Conservation (phyloP, 2,113 vertebrate genomes). For the Hydropotes inermis region DNA sequence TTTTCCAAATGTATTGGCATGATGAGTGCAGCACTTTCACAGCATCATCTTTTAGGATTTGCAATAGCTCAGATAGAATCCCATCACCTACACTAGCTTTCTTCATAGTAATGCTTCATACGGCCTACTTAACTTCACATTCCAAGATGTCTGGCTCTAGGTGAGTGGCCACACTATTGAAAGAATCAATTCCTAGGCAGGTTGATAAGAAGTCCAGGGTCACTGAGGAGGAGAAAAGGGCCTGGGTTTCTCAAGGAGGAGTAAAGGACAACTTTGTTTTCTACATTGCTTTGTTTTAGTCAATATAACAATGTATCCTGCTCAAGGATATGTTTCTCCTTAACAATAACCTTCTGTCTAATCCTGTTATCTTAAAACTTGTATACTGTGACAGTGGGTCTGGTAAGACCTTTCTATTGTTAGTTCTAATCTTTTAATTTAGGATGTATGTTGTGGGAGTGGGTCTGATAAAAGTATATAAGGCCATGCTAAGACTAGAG, state of each 20-base stretch:
- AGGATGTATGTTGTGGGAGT: not conserved
- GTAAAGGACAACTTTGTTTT: not conserved
- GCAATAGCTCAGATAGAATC: not conserved
- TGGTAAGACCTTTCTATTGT: not conserved
- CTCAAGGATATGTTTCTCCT: not conserved
- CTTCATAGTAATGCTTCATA: not conserved
- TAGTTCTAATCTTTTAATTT: not conserved
- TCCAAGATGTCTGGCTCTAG: not conserved
- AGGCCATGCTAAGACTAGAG: not conserved
- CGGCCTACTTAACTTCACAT: not conserved
- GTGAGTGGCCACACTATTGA: not conserved
- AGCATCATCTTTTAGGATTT: not conserved
- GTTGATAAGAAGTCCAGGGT: not conserved
- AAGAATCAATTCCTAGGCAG: not conserved
- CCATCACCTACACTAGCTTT: not conserved
- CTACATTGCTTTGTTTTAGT: not conserved
- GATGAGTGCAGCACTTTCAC: not conserved
- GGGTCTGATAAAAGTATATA: not conserved
- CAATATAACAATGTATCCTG: not conserved
- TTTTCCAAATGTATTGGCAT: not conserved
- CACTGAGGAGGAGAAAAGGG: not conserved
- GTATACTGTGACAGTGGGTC: not conserved
- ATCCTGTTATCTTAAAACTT: not conserved
- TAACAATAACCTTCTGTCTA: not conserved
- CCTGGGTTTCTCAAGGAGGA: not conserved